Percentiles rank a stretch among this genome's conserved stretches.
phyloP scores from a whole-genome alignment of 30 jellyfish, hydroid and myxozoan genomes.

The Mastigias papua region DNA sequence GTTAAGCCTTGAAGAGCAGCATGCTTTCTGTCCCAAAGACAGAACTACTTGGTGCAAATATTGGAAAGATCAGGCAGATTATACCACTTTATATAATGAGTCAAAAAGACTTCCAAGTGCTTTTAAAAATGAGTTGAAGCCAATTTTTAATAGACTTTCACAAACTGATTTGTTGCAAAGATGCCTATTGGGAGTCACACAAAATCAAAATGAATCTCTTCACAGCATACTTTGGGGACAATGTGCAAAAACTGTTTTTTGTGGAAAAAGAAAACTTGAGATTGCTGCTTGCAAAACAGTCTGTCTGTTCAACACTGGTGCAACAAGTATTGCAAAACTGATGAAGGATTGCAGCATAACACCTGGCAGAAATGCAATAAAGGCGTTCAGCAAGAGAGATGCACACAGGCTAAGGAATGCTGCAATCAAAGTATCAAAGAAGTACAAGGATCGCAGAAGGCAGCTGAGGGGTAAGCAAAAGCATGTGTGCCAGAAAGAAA shows the following conservation, averaged over 20 bases:
- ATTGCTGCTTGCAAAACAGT: constrained; percentile 21
- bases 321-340: constrained; percentile 27
- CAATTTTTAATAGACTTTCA: constrained; percentile 14
- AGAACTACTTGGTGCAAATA: constrained; percentile 5
- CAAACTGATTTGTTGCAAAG: constrained; percentile 16
- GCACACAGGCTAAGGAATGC: no score
- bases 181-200: constrained; percentile 39
- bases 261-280: constrained; percentile 18
- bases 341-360: constrained; percentile 5
- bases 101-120: background rate
- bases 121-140: constrained; percentile 4
- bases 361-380: constrained; percentile 12
- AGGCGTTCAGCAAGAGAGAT: no score
- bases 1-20: constrained; percentile 16
- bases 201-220: constrained; percentile 42
- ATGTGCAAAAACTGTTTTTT: constrained; percentile 33
- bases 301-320: constrained; percentile 29
- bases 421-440: no score
- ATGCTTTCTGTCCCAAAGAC: constrained; percentile 9
- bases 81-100: background rate
- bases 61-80: background rate
- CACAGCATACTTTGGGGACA: constrained; percentile 30
- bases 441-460: no score
- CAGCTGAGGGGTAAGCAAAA: no score
- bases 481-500: no score